These are phyloP conservation scores for Rhodinocichla rosea DNA, from an alignment of 2,113 vertebrate species.

Conservation along the genomic window DNA sequence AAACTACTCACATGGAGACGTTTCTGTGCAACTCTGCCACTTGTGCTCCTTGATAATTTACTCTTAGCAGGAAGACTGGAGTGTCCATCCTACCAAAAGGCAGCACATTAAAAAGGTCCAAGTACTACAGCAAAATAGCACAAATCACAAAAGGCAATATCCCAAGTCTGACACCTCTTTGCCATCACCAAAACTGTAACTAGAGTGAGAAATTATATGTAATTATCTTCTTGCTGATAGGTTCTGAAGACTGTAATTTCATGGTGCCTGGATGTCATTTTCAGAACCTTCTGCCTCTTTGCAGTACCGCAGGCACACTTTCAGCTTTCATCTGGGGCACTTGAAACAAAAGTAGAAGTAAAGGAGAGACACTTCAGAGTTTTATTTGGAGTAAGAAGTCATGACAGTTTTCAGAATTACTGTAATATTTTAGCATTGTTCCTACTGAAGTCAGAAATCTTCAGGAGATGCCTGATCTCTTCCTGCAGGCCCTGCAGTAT, in stretches of 20 bases:
- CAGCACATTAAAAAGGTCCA: neutral
- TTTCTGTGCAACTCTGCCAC: neutral
- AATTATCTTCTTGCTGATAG: slow-evolving; percentile 48
- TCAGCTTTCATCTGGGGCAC: neutral
- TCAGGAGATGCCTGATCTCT: neutral
- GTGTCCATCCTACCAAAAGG: neutral
- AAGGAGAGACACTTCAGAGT: neutral
- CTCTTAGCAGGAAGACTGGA: neutral
- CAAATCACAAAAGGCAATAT: slow-evolving; percentile 10
- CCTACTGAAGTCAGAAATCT: neutral
- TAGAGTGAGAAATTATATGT: slow-evolving; percentile 42
- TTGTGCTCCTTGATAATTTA: neutral
- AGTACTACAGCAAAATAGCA: neutral
- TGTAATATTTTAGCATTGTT: neutral
- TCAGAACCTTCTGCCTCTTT: slow-evolving; percentile 17
- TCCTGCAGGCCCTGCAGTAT: neutral
- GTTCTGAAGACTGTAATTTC: slow-evolving; percentile 60
- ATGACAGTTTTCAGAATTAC: slow-evolving; percentile 10
- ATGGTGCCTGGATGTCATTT: slow-evolving; percentile 52
- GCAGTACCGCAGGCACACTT: neutral
- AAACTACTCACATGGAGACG: neutral
- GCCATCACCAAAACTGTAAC: slow-evolving; percentile 30
- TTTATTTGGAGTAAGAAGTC: slow-evolving; percentile 12
- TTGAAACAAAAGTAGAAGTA: neutral
- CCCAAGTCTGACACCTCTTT: slow-evolving; percentile 11